These are phyloP conservation scores for Margarornis squamiger DNA, from an alignment of 2,797 vertebrate genomes.

Conservation along the genomic window DNA sequence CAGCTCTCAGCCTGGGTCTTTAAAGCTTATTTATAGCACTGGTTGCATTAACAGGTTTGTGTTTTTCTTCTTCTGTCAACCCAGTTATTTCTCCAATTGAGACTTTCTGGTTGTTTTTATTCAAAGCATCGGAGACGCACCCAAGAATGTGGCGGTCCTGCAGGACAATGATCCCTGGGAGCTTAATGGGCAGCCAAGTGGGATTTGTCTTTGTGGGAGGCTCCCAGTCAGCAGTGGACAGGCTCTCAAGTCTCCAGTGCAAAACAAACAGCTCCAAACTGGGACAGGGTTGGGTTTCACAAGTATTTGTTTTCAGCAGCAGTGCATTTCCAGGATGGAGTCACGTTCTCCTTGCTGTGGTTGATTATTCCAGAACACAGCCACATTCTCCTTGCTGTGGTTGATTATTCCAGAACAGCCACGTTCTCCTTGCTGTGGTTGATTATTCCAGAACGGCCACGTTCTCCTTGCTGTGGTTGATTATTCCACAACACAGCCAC, in stretches of 20 bases:
- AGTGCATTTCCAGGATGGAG: neutral
- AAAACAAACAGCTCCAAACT: neutral
- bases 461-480: neutral
- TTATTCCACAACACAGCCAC: too few relatives aligned
- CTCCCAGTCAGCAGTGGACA: neutral
- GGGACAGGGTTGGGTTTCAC: neutral
- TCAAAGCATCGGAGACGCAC: neutral
- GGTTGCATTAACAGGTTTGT: neutral
- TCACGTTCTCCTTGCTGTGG: neutral
- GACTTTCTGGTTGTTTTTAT: neutral
- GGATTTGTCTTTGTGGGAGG: neutral
- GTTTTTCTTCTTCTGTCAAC: neutral
- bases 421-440: neutral
- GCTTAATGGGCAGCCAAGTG: neutral
- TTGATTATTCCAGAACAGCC: neutral
- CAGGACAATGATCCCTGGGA: neutral
- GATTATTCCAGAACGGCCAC: neutral
- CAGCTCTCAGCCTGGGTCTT: neutral
- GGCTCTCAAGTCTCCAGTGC: neutral
- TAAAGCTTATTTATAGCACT: slow-evolving; percentile 19
- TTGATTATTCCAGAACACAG: neutral
- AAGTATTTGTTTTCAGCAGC: neutral
- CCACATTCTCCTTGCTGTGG: neutral
- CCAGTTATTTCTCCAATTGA: neutral
- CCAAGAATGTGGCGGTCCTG: neutral